Base-by-base conservation (phyloP, 2,888 invertebrate species). In the Acheta domesticus region DNA sequence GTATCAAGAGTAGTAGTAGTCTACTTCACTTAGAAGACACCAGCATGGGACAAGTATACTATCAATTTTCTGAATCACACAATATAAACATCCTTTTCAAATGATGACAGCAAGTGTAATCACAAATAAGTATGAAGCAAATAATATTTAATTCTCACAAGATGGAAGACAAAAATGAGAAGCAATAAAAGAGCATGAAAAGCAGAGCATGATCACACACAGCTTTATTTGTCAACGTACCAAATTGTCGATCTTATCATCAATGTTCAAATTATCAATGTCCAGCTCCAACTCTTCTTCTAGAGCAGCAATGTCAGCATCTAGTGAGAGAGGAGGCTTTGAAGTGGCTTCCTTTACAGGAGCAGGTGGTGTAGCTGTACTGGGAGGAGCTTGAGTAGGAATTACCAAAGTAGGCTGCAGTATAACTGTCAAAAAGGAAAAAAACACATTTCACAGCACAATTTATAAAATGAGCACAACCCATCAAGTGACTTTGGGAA, bases 241-340 rank as follows among this genome's bases (percentile, higher is more conserved):
- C 86, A 91, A 91, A 79, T 92, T 91, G 86, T 94, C 94, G 83
- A 94, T 92, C 85, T 91, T 91, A 82, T 94, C 94, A 86, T 96
- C 96, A 49, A 97, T 87, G 83, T 92, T 92, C 83, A 95, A 90
- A 83, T 93, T 93, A 83, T 96, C 95, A 79, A 96, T 90, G 86
- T 96, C 96, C 77, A 94, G 91, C 84, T 91, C 91, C 83, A 88
- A 79, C 81, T 88, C 85, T 83, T 89, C 87, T 84, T 90, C 83
- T 83, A 84, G 84, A 74, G 79, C 78, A 12, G 80, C 79, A 49
- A 80, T 81, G 16, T 80, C 48, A 2, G 77, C 73, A 12, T 86
- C 84, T 19, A 86, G 86, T 80, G 86, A 85, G 73, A 84, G 83
- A 74, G 84, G 84, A 79, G 84, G 84, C 77, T 84, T 84, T 21